phyloP scores from a whole-genome alignment of 2,797 vertebrate species.

The Microtus obscurus region DNA sequence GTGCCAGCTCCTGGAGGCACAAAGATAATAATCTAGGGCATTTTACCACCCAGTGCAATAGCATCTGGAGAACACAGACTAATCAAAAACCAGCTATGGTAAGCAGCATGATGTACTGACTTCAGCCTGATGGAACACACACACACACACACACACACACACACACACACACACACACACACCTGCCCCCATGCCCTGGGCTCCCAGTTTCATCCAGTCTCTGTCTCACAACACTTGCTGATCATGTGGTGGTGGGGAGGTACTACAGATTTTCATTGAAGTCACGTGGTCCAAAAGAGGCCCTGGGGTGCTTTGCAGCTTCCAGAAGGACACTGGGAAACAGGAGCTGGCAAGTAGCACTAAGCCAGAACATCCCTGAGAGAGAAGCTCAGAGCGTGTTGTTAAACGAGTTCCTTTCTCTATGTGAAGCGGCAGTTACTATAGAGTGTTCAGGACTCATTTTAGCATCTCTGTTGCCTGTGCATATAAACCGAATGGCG shows the following conservation, averaged over 20 bases:
- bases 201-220: not conserved
- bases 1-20: not conserved
- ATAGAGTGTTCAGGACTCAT: not conserved
- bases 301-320: not conserved
- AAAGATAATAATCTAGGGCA: not conserved
- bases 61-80: not conserved
- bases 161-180: too few species aligned
- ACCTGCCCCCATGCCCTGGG: not conserved
- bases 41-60: not conserved
- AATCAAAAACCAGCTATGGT: not conserved
- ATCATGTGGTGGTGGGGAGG: not conserved
- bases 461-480: not conserved
- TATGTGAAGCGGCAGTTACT: not conserved
- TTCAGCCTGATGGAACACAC: not conserved
- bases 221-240: not conserved
- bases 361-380: not conserved
- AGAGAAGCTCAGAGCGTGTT: not conserved
- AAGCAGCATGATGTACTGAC: not conserved
- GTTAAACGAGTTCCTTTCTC: not conserved
- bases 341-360: not conserved
- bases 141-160: too few species aligned
- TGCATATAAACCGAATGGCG: not conserved
- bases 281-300: not conserved
- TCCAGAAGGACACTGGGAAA: not conserved
- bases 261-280: not conserved